phyloP scores from a whole-genome alignment of 2,888 invertebrate genomes.

The Chrysodeixis includens region DNA sequence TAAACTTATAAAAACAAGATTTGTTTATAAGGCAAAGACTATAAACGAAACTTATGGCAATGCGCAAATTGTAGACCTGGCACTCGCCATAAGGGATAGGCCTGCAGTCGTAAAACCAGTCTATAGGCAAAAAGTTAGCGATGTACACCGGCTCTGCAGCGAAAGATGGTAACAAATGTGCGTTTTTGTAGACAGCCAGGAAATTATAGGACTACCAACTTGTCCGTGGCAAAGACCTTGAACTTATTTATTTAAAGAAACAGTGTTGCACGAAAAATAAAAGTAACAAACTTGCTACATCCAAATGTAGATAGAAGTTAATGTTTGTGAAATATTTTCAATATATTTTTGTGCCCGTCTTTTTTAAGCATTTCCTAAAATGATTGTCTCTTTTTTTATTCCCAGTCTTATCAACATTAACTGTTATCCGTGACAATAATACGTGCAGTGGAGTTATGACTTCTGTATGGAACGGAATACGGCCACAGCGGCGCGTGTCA shows the following conservation, averaged over 20 bases:
- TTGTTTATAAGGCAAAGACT: conserved; percentile 48
- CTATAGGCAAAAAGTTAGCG: conserved; percentile 43
- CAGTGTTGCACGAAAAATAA: neutral
- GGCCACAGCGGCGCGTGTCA: conserved; percentile 70
- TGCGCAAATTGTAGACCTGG: conserved; percentile 41
- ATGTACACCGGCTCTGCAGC: conserved; percentile 24
- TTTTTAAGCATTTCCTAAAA: no score
- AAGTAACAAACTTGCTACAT: no score
- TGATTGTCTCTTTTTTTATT: neutral
- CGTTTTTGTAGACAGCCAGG: conserved; percentile 36
- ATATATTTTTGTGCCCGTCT: no score
- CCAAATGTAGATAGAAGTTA: no score
- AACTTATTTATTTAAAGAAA: conserved; percentile 23
- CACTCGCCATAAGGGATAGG: conserved; percentile 44
- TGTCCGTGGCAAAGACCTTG: conserved; percentile 20
- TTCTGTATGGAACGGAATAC: conserved; percentile 51
- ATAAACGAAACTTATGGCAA: conserved; percentile 28
- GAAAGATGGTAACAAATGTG: conserved; percentile 37
- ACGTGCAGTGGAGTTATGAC: conserved; percentile 9
- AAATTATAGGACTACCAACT: conserved; percentile 46
- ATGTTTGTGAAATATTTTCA: no score
- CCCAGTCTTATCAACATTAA: neutral
- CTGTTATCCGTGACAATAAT: conserved; percentile 12
- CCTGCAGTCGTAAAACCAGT: conserved; percentile 49
- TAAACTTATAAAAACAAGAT: conserved; percentile 46